These are phyloP conservation scores for Saturnia japonica DNA, from an alignment of 2,888 invertebrate genomes.

Conservation along the genomic window DNA sequence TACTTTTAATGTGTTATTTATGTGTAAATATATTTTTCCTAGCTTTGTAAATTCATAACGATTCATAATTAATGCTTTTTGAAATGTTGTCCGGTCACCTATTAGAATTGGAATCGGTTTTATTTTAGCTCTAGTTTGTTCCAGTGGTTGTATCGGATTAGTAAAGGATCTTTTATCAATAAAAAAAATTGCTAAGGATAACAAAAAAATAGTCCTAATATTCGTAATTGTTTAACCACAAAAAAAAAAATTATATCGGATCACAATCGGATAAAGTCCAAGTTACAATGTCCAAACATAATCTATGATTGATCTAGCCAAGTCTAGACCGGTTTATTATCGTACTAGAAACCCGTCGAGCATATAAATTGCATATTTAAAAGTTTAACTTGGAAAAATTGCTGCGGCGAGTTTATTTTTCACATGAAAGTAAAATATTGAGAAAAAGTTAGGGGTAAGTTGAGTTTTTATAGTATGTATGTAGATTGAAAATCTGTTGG, in stretches of 20 bases:
- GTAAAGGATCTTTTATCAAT: no score
- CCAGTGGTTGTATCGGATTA: no score
- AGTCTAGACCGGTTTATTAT: slow-evolving; percentile 43
- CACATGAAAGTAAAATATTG: not conserved
- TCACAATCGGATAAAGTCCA: not conserved
- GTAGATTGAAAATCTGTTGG: not conserved
- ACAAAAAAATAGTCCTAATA: not conserved
- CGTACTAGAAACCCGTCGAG: slow-evolving; percentile 31
- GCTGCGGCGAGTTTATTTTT: not conserved
- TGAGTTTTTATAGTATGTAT: not conserved
- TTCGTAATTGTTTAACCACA: not conserved
- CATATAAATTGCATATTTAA: slow-evolving; percentile 35
- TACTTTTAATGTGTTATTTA: no score
- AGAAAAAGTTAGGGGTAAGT: not conserved
- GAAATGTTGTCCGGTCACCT: no score
- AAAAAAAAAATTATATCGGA: not conserved
- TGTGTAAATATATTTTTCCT: no score
- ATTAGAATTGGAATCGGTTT: no score
- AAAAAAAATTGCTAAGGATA: no score
- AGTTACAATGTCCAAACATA: slow-evolving; percentile 19
- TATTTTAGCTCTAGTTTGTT: no score
- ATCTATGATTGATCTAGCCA: slow-evolving; percentile 25
- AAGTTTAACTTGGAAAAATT: not conserved
- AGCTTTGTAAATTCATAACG: no score
- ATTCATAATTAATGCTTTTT: no score